These are phyloP conservation scores for Mormoops blainvillei DNA, from an alignment of 2,113 vertebrate genomes.

Conservation along the genomic window DNA sequence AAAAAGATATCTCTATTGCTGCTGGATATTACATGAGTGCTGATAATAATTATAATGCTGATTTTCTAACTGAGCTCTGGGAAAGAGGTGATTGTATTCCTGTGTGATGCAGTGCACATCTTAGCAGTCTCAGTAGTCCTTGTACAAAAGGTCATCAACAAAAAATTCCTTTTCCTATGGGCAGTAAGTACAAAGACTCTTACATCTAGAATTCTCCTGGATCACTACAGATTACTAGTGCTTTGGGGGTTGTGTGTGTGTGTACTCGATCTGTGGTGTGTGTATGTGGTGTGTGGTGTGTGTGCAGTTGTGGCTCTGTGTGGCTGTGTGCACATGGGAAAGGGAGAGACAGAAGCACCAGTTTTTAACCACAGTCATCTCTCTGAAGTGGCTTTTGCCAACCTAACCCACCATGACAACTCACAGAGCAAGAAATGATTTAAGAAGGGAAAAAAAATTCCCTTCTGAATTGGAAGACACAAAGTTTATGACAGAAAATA, in stretches of 20 bases:
- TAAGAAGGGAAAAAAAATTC: not conserved
- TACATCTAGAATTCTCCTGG: not conserved
- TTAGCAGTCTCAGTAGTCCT: not conserved
- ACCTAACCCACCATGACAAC: not conserved
- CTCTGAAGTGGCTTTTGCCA: not conserved
- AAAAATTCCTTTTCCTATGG: not conserved
- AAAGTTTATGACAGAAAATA: not conserved
- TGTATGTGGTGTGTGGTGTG: not conserved
- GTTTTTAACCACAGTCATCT: not conserved
- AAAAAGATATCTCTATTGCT: not conserved
- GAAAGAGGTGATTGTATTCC: not conserved
- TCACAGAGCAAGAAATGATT: not conserved
- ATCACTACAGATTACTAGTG: not conserved
- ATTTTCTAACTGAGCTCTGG: not conserved
- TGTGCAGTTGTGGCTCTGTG: not conserved
- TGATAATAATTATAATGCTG: not conserved
- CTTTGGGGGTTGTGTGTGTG: not conserved
- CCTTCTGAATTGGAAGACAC: not conserved
- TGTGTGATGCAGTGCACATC: not conserved
- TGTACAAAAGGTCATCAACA: not conserved
- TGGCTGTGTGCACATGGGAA: not conserved
- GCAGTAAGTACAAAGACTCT: not conserved
- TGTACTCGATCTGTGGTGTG: not conserved
- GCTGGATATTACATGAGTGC: not conserved
- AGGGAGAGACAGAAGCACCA: not conserved